Base-by-base conservation (phyloP, 2,888 invertebrate species). In the Dasysyrphus albostriatus region DNA sequence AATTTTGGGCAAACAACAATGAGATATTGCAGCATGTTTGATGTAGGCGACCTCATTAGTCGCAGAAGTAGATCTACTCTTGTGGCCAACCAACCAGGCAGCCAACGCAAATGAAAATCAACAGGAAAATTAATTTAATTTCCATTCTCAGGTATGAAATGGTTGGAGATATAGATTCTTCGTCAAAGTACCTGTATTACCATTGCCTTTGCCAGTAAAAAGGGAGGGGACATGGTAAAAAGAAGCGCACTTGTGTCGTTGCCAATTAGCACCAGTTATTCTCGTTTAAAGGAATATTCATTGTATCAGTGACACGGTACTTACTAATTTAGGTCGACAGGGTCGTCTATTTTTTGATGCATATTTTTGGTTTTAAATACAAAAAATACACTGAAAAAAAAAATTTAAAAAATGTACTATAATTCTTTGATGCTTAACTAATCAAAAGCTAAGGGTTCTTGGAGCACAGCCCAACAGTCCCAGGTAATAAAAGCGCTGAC, bases 81-180 rank as follows among this genome's bases (percentile, higher is more conserved):
- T 29, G 74, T 69, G 61, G 44, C 58, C 44, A 44, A 37, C 58
- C 37, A 44, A 39, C 19, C 39, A 47, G 14, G 58, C 49, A 47
- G 14, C 65, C 49, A 74, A 63, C 73, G 77, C 76, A 81, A 81
- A 77, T 67, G 67, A 77, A 85, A 76, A 85, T 85, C 77, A 81
- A 81, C 73, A 85, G 81, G 85, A 85, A 85, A 81, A 81, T 84
- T 85, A 81, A 81, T 77, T 77, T 77, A 69, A 24, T 81, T 81
- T 56, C 39, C 51, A 32, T 44, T 58, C 44, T 42, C 37, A 59
- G 3, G 6, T n/a, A 32, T 10, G 54, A 14, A 54, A 65, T 42
- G 51, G 51, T 47, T 8, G 44, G 44, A 76, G 70, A 63, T 81
- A 69, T 81, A 69, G 39, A 49, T 47, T 37, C 42, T 42, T 47